Conservation (phyloP, 2,113 vertebrate species). For the Alouatta palliata region DNA sequence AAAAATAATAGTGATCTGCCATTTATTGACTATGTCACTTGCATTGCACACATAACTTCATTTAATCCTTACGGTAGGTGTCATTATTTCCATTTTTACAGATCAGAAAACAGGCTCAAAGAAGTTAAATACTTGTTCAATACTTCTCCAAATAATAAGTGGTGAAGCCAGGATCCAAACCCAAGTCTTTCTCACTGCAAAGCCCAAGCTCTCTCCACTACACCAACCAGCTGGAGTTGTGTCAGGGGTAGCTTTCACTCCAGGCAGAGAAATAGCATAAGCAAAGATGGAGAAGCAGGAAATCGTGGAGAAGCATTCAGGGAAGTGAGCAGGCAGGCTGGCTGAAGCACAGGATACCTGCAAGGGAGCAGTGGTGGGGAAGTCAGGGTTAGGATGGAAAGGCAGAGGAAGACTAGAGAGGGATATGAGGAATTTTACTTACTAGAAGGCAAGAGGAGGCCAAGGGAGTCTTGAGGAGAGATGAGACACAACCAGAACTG, state of each 20-base stretch:
- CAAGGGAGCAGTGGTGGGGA: conserved; percentile 60
- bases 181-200: conserved; percentile 58
- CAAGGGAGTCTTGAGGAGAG: neutral
- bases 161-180: conserved; percentile 58
- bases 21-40: conserved; percentile 61
- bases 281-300: conserved; percentile 69
- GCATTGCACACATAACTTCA: conserved; percentile 35
- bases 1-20: neutral
- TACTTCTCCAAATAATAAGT: conserved; percentile 48
- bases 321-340: conserved; percentile 55
- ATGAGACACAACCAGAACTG: conserved; percentile 1
- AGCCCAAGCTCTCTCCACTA: conserved; percentile 59
- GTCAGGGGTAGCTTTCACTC: conserved; percentile 62
- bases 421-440: neutral
- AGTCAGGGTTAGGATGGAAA: conserved; percentile 38
- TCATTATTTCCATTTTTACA: conserved; percentile 48
- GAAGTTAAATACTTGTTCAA: conserved; percentile 46
- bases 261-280: conserved; percentile 63
- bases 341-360: conserved; percentile 53
- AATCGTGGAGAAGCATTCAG: conserved; percentile 43
- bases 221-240: neutral
- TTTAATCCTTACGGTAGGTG: conserved; percentile 61
- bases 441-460: neutral
- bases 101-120: conserved; percentile 41
- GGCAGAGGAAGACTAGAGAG: neutral